Evolutionary conservation across 1,140 invertebrate genomes (phyloP), one percentile per base, ranked within the genome.

Genomic region (Leptinotarsa texana): DNA sequence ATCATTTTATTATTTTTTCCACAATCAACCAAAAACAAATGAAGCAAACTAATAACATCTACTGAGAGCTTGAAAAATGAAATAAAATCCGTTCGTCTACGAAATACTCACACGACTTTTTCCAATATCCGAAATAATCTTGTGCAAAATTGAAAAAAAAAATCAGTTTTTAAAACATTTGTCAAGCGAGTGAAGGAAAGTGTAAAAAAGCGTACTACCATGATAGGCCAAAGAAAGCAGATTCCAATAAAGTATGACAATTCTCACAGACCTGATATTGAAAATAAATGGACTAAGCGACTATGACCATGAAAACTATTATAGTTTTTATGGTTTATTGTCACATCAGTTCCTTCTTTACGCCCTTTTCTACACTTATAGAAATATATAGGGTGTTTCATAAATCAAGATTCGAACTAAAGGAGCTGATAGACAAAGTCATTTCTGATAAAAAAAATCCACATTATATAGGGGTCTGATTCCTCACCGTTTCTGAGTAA

Each of bases 61-160:
- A 57, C 5, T n/a, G n/a, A 49, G 66, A 68, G 76, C 78, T 77
- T 79, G 80, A 78, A 69, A 72, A 79, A 79, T 78, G 78, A 42
- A 42, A 42, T 42, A 42, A 42, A 42, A 42, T 42, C 33, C 33
- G 8, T 75, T 67, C 62, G 71, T 49, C 69, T 71, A 61, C 51
- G 51, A 69, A 67, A 74, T 82, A 83, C 82, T 83, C 79, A 83
- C 82, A 81, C 48, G 72, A 74, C 75, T 79, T 82, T 78, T 79
- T 82, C 78, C 80, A 82, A 78, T 79, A 83, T 81, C 81, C 80
- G 70, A 78, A 82, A 80, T 77, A 76, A 71, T 80, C 78, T 80
- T 61, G 68, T 75, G 76, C 73, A 80, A 49, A 66, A 80, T 74
- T 51, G 63, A 79, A 48, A 73, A 72, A n/a, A 71, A 68, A 78